These are phyloP conservation scores for Leptopilina boulardi DNA, from an alignment of 1,140 invertebrate genomes.

Conservation along the genomic window DNA sequence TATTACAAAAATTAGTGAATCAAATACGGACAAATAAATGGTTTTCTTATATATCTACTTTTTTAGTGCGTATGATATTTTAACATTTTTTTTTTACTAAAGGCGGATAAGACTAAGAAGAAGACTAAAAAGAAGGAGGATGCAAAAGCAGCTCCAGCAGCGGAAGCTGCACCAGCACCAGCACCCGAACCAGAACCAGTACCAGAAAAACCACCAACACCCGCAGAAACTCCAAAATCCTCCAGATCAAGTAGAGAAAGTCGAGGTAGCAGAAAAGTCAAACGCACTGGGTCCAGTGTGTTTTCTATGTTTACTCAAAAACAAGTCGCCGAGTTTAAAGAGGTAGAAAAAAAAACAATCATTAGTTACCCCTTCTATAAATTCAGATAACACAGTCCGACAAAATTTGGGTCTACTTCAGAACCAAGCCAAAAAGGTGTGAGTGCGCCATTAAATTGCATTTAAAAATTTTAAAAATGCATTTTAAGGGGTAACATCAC, in stretches of 20 bases:
- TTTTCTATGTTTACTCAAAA: constrained; percentile 96
- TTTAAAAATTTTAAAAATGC: too few species aligned
- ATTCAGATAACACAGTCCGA: too few species aligned
- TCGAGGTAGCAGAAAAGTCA: constrained; percentile 84
- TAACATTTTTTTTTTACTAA: constrained; percentile 43
- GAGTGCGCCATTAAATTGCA: too few species aligned
- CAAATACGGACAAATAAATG: too few species aligned
- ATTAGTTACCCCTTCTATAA: too few species aligned
- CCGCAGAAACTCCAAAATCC: constrained; percentile 69
- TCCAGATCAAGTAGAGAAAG: constrained; percentile 84
- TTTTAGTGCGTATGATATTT: neutral
- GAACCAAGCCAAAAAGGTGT: too few species aligned
- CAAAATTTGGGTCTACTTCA: too few species aligned
- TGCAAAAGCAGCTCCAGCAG: constrained; percentile 74
- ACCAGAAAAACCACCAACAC: constrained; percentile 69
- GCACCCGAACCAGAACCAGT: constrained; percentile 73
- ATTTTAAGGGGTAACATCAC: too few species aligned
- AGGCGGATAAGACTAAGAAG: constrained; percentile 80
- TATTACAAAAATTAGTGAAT: too few species aligned
- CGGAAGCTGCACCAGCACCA: constrained; percentile 67
- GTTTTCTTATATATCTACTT: too few species aligned
- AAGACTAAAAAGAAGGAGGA: constrained; percentile 79
- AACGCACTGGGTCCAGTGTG: constrained; percentile 92
- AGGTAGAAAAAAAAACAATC: constrained; percentile 82
- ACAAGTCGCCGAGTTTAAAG: constrained; percentile 96